Evolutionary conservation across 2,113 vertebrate genomes (phyloP).

Genomic region (Chionomys nivalis): DNA sequence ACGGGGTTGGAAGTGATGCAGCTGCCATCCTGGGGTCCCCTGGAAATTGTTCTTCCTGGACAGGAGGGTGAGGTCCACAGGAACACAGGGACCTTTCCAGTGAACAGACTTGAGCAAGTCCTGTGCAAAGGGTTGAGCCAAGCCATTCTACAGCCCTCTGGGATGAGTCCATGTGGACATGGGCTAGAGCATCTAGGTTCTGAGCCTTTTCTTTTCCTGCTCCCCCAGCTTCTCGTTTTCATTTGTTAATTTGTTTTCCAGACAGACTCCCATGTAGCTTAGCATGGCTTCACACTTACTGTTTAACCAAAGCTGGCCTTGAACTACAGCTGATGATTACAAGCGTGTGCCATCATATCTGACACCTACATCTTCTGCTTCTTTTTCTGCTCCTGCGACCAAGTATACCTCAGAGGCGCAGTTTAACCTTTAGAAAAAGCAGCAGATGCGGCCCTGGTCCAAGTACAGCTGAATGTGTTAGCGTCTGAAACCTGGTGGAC

Average conservation of each 20-base stretch:
- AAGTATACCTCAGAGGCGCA: background rate
- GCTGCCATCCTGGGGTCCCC: background rate
- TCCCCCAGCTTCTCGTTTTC: too few species aligned
- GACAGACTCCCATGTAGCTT: background rate
- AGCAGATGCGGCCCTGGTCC: background rate
- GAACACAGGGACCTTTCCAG: too few species aligned
- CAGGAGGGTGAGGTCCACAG: background rate
- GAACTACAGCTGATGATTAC: background rate
- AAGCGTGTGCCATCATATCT: background rate
- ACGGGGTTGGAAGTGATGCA: background rate
- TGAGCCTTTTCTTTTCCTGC: background rate
- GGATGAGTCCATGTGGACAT: background rate
- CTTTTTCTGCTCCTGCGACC: background rate
- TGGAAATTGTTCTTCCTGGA: background rate
- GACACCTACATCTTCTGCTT: background rate
- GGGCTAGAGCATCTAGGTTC: background rate
- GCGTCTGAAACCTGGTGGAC: background rate
- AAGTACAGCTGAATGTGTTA: background rate
- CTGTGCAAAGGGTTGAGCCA: background rate
- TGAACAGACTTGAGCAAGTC: background rate
- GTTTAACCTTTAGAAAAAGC: background rate
- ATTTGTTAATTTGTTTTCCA: background rate
- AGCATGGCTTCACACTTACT: background rate
- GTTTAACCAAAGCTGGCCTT: background rate
- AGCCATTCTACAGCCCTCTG: background rate